These are phyloP conservation scores for Phylloscopus whistleri DNA, from an alignment of 2,113 vertebrate species.

Conservation along the genomic window DNA sequence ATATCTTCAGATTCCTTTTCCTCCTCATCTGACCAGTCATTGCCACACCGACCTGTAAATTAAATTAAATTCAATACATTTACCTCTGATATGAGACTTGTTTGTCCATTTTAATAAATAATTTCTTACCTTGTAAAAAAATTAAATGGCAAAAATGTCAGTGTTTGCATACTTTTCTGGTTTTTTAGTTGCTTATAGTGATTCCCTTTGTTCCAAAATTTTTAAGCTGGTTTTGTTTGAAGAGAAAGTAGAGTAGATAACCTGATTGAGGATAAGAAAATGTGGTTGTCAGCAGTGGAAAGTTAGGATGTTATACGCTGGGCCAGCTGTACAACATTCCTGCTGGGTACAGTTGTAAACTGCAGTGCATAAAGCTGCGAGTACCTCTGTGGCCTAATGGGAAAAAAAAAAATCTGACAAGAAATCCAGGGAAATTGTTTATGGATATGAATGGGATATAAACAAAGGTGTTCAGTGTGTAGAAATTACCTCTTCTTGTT, in stretches of 20 bases:
- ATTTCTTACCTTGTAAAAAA: not conserved
- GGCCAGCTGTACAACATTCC: not conserved
- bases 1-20: not conserved
- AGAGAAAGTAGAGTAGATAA: not conserved
- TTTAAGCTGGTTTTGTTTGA: not conserved
- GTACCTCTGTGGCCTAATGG: not conserved
- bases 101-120: not conserved
- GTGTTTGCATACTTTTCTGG: not conserved
- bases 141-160: rapidly evolving
- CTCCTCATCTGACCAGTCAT: not conserved
- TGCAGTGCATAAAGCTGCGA: not conserved
- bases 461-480: not conserved
- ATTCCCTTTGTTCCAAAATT: not conserved
- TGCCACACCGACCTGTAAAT: not conserved
- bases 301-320: not conserved
- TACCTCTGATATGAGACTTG: not conserved
- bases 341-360: not conserved
- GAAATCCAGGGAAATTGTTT: not conserved
- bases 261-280: not conserved
- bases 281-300: not conserved
- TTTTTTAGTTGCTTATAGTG: not conserved
- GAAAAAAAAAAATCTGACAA: not conserved
- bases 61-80: not conserved
- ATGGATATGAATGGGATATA: not conserved
- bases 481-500: not conserved